A percentile compares a stretch with the other conserved stretches of the same genome.
Evolutionary conservation across 2,888 invertebrate species (phyloP).

Genomic region (Maniola hyperantus): DNA sequence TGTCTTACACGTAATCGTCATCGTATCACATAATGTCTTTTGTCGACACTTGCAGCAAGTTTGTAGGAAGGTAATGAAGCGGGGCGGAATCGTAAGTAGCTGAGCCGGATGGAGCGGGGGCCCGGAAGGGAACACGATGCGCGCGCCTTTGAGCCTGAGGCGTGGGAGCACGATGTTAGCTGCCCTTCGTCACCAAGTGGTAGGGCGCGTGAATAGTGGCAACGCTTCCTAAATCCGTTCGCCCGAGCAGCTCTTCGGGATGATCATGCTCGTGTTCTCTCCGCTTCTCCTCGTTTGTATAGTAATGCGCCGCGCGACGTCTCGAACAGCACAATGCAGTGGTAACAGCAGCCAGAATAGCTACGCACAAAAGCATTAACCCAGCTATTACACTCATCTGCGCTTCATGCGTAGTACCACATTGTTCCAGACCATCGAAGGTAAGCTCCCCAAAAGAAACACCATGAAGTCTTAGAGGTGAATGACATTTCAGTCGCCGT

Average conservation of each 20-base stretch:
- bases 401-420: slow-evolving; percentile 79
- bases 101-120: slow-evolving; percentile 41
- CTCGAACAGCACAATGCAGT: slow-evolving; percentile 86
- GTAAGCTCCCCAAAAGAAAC: slow-evolving; percentile 57
- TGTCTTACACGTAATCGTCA: slow-evolving; percentile 71
- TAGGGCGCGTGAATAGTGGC: slow-evolving; percentile 72
- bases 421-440: slow-evolving; percentile 62
- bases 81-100: slow-evolving; percentile 48
- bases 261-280: slow-evolving; percentile 68
- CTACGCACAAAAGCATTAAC: slow-evolving; percentile 67
- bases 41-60: slow-evolving; percentile 50
- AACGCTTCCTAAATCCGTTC: slow-evolving; percentile 64
- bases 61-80: slow-evolving; percentile 53
- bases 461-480: slow-evolving; percentile 82
- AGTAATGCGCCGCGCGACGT: slow-evolving; percentile 88
- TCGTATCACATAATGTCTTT: slow-evolving; percentile 72
- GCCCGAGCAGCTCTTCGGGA: slow-evolving; percentile 65
- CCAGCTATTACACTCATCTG: slow-evolving; percentile 82
- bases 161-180: slow-evolving; percentile 64
- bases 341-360: slow-evolving; percentile 78
- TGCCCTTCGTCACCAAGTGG: slow-evolving; percentile 61
- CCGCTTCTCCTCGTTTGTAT: slow-evolving; percentile 89
- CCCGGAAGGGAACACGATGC: slow-evolving; percentile 46
- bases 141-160: slow-evolving; percentile 45
- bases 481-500: slow-evolving; percentile 81